Evolutionary conservation across 1,140 invertebrate species (phyloP).

Genomic region (Zeugodacus cucurbitae): DNA sequence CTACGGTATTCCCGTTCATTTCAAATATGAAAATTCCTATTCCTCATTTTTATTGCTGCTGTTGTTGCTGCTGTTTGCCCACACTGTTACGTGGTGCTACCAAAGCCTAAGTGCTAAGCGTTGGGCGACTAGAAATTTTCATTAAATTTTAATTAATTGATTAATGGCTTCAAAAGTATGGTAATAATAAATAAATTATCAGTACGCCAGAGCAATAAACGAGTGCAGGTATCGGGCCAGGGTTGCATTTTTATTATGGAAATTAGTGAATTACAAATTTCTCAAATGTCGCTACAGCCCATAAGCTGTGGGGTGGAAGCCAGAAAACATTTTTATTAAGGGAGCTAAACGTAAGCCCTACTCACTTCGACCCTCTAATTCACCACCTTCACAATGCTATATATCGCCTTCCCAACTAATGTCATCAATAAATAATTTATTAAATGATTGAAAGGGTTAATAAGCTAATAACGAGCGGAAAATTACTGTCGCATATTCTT

Average conservation of each 20-base stretch:
- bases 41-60: no score
- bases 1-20: neutral
- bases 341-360: no score
- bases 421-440: conserved; percentile 29
- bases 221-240: neutral
- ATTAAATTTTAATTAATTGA: conserved; percentile 42
- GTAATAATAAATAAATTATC: conserved; percentile 24
- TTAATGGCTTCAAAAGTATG: conserved; percentile 34
- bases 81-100: neutral
- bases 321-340: neutral
- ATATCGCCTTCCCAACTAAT: neutral
- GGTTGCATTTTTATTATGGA: neutral
- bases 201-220: neutral
- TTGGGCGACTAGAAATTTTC: conserved; percentile 6
- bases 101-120: neutral
- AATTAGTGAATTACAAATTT: neutral
- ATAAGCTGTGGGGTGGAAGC: neutral
- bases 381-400: neutral
- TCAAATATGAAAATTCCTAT: neutral
- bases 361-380: neutral
- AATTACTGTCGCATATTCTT: neutral
- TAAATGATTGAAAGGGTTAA: conserved; percentile 22
- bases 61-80: neutral
- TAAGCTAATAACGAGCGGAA: conserved; percentile 17
- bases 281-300: neutral